phyloP scores from a whole-genome alignment of 2,888 invertebrate species.

The Eilema sororculum region DNA sequence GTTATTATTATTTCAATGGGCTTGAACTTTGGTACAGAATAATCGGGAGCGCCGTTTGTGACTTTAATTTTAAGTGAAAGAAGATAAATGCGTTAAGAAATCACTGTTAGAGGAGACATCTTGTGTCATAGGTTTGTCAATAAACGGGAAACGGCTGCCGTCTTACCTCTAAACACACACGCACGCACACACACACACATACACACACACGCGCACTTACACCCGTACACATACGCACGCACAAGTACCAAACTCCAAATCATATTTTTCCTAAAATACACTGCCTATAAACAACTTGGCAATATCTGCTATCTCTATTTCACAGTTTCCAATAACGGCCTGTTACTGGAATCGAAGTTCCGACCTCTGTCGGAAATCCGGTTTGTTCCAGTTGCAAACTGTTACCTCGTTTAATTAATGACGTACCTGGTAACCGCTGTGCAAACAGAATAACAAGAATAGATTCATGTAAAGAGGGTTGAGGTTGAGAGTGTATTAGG shows the following conservation, averaged over 20 bases:
- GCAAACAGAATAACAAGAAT: neutral
- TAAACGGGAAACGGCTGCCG: too few relatives aligned
- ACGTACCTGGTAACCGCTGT: neutral
- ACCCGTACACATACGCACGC: too few relatives aligned
- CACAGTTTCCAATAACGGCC: neutral
- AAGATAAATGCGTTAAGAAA: neutral
- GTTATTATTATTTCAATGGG: neutral
- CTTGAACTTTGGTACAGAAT: neutral
- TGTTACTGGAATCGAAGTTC: constrained; percentile 5
- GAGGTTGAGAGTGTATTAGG: too few relatives aligned
- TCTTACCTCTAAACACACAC: too few relatives aligned
- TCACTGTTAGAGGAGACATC: too few relatives aligned
- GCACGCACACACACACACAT: too few relatives aligned
- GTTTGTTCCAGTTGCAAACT: neutral
- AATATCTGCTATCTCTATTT: neutral
- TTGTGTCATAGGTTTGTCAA: too few relatives aligned
- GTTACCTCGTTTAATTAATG: constrained; percentile 4
- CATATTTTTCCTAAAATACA: neutral
- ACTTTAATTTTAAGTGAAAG: neutral
- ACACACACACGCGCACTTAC: too few relatives aligned
- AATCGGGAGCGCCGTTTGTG: neutral
- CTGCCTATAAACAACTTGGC: neutral
- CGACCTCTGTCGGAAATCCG: constrained; percentile 1
- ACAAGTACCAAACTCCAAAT: neutral
- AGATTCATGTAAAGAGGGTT: neutral